A percentile compares a stretch with the other conserved stretches of the same genome.
Evolutionary conservation across 2,888 invertebrate species (phyloP).

Genomic region (Stomorhina lunata): DNA sequence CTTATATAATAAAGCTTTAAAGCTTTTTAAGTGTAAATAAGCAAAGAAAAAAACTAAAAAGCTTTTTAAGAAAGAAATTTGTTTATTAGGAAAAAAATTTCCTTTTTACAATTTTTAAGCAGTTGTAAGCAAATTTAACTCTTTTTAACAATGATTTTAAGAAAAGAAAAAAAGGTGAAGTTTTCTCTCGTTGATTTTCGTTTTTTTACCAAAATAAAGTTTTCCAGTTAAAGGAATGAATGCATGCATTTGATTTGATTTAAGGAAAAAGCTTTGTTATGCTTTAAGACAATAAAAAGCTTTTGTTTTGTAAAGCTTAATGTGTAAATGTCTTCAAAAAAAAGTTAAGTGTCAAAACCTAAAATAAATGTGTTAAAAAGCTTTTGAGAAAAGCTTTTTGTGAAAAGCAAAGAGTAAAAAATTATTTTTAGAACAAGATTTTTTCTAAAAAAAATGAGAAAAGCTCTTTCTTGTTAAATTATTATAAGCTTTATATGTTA

Average conservation of each 20-base stretch:
- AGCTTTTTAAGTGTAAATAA: slow-evolving; percentile 9
- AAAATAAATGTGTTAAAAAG: slow-evolving; percentile 5
- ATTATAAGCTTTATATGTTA: slow-evolving; percentile 58
- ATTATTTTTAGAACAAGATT: background rate
- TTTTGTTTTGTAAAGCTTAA: slow-evolving; percentile 34
- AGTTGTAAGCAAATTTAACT: slow-evolving; percentile 47
- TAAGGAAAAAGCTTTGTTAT: slow-evolving; percentile 57
- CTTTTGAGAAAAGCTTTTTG: slow-evolving; percentile 11
- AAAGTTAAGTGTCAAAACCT: background rate
- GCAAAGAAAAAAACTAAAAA: slow-evolving; percentile 68
- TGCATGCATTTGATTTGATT: slow-evolving; percentile 15
- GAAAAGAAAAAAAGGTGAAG: slow-evolving; percentile 76
- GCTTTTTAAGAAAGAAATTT: slow-evolving; percentile 68
- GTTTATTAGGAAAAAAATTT: slow-evolving; percentile 54
- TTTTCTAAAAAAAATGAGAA: background rate
- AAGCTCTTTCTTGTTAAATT: slow-evolving; percentile 37
- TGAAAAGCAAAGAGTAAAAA: slow-evolving; percentile 9
- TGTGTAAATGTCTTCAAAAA: slow-evolving; percentile 40
- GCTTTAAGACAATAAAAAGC: background rate
- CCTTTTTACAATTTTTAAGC: too few relatives aligned
- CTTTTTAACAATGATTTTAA: slow-evolving; percentile 41
- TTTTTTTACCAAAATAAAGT: slow-evolving; percentile 60
- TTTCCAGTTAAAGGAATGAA: slow-evolving; percentile 60
- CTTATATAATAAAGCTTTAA: slow-evolving; percentile 3
- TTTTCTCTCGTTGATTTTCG: slow-evolving; percentile 75